These are phyloP conservation scores for Empidonax alnorum DNA, from an alignment of 2,113 vertebrate genomes.

Conservation along the genomic window DNA sequence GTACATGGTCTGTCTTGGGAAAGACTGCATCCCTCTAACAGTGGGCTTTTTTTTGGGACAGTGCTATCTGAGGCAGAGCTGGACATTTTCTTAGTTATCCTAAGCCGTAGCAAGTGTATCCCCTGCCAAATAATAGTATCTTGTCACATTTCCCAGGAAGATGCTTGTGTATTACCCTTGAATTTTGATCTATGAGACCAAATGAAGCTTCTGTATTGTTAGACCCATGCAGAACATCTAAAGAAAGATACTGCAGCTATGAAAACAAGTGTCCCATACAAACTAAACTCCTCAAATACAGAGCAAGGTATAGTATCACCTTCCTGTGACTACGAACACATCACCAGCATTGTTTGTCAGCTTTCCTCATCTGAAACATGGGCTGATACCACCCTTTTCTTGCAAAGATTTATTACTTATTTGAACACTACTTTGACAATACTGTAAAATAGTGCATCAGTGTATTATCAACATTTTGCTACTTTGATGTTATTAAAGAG, in stretches of 20 bases:
- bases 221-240: not conserved
- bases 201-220: not conserved
- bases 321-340: not conserved
- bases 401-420: not conserved
- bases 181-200: not conserved
- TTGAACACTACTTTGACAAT: not conserved
- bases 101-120: not conserved
- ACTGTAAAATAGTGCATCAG: not conserved
- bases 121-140: not conserved
- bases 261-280: not conserved
- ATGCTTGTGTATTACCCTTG: not conserved
- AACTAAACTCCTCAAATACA: not conserved
- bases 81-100: not conserved
- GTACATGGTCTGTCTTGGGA: not conserved
- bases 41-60: not conserved
- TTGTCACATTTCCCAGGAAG: not conserved
- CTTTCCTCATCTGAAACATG: not conserved
- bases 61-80: not conserved
- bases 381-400: not conserved
- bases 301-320: not conserved
- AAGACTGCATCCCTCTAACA: not conserved
- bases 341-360: not conserved
- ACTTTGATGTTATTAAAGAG: not conserved
- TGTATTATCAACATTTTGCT: not conserved
- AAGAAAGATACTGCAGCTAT: not conserved